A percentile compares a stretch with the other conserved stretches of the same genome.
Conservation (phyloP, 2,797 vertebrate species). For the Bradypodion pumilum region DNA sequence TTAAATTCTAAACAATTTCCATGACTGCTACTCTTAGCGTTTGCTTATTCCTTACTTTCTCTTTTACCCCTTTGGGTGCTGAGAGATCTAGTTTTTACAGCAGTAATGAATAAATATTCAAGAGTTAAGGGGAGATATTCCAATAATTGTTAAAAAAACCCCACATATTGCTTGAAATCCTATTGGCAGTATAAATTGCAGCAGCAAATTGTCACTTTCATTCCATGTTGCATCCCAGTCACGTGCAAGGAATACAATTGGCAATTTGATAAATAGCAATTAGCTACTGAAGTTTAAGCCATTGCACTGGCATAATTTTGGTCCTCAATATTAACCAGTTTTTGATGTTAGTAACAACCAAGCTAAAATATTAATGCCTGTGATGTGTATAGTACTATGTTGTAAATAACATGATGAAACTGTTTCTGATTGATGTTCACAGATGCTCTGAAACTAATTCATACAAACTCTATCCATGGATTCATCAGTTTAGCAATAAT, state of each 20-base stretch:
- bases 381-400: not conserved
- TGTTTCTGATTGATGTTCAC: slow-evolving; percentile 71
- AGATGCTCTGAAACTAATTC: slow-evolving; percentile 95
- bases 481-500: slow-evolving; percentile 99
- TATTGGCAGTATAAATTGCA: too few species aligned
- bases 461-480: slow-evolving; percentile 95
- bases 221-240: too few species aligned
- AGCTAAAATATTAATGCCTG: not conserved
- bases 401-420: slow-evolving; percentile 49
- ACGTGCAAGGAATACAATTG: too few species aligned
- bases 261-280: too few species aligned
- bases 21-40: not conserved
- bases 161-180: not conserved
- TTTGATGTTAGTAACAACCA: not conserved
- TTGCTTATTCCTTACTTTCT: too few species aligned
- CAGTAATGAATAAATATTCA: not conserved
- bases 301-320: too few species aligned
- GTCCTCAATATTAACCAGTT: not conserved
- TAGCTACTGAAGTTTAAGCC: too few species aligned
- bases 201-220: too few species aligned
- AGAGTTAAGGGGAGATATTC: not conserved
- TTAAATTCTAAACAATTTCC: not conserved
- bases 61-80: too few species aligned
- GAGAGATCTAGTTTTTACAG: too few species aligned
- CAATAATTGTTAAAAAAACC: not conserved